phyloP scores from a whole-genome alignment of 2,888 invertebrate genomes.

The Meta bourneti region DNA sequence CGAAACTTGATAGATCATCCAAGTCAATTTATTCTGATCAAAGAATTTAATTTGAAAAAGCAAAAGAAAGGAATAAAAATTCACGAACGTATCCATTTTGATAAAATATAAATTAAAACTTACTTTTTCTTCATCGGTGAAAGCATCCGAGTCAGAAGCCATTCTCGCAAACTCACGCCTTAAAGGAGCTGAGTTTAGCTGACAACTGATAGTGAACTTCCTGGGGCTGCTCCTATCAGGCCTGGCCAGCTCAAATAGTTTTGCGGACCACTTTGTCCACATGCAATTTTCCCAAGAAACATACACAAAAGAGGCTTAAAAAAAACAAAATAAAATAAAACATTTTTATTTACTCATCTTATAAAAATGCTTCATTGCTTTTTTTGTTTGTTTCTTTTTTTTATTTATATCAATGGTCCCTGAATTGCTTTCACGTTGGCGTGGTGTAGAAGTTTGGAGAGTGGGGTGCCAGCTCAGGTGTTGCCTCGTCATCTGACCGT shows the following conservation, averaged over 20 bases:
- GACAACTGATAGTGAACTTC: conserved; percentile 59
- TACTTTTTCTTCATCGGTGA: conserved; percentile 80
- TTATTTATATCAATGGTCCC: too few species aligned
- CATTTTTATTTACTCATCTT: too few species aligned
- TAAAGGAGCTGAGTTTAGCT: conserved; percentile 60
- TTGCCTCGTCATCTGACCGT: too few species aligned
- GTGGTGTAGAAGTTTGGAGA: too few species aligned
- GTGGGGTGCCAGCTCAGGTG: too few species aligned
- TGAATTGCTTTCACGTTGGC: too few species aligned
- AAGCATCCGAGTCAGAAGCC: conserved; percentile 79
- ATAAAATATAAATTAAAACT: conserved; percentile 40
- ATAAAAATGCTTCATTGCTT: too few species aligned
- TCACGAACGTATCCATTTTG: not conserved
- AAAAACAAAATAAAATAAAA: too few species aligned
- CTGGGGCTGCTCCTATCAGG: not conserved
- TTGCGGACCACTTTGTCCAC: not conserved
- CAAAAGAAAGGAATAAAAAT: not conserved
- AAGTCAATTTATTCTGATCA: not conserved
- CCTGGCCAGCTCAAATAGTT: not conserved
- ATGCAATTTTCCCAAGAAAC: too few species aligned
- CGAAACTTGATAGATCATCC: too few species aligned
- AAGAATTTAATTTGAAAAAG: not conserved
- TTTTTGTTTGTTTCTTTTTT: too few species aligned
- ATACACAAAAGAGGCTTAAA: too few species aligned
- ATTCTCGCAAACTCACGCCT: conserved; percentile 50